phyloP scores from a whole-genome alignment of 2,113 vertebrate species.

The Corythaeola cristata region DNA sequence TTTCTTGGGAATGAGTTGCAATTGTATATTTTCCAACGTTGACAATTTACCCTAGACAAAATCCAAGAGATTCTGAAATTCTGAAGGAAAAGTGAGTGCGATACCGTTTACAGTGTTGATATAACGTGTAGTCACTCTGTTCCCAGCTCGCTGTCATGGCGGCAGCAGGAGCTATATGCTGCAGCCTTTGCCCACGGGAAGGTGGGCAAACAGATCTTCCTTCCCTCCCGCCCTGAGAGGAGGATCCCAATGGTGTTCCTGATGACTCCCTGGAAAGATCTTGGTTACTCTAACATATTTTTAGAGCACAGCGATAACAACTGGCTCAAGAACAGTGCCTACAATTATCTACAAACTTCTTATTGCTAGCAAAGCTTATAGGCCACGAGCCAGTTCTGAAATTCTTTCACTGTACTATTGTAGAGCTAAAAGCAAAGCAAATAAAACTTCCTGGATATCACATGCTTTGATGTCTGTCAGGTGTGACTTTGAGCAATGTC shows the following conservation, averaged over 20 bases:
- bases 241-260: rapidly evolving
- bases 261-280: neutral
- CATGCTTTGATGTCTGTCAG: neutral
- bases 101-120: neutral
- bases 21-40: neutral
- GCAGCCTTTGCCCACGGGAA: neutral
- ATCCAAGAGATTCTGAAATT: neutral
- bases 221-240: neutral
- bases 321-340: neutral
- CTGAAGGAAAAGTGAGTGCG: neutral
- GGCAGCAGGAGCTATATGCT: slow-evolving; percentile 31
- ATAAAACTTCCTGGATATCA: neutral
- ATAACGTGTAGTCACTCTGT: neutral
- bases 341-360: neutral
- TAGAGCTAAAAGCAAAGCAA: neutral
- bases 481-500: neutral
- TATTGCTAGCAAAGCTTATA: neutral
- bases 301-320: neutral
- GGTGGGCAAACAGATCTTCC: neutral
- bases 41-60: neutral
- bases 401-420: neutral
- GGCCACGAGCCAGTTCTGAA: neutral
- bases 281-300: neutral
- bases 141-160: neutral
- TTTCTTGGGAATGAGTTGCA: neutral